These are phyloP conservation scores for Aphelenchoides bicaudatus DNA, from an alignment of 2,888 invertebrate genomes.

Conservation along the genomic window DNA sequence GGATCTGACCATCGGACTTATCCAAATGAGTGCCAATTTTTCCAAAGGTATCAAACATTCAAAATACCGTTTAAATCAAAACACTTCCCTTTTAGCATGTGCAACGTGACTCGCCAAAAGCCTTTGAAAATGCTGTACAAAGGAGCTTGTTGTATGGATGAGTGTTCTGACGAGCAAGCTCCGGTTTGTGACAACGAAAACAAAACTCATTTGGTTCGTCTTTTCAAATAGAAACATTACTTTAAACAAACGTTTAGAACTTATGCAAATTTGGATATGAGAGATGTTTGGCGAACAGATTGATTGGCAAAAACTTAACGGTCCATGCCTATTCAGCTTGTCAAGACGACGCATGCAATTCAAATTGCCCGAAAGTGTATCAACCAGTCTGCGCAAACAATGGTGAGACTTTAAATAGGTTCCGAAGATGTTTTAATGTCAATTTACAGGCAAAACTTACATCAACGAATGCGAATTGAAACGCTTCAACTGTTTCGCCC, in stretches of 20 bases:
- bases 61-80: no score
- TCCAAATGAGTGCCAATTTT: constrained; percentile 45
- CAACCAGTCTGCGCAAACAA: constrained; percentile 47
- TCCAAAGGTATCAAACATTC: no score
- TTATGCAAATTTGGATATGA: constrained; percentile 49
- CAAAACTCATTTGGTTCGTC: constrained; percentile 30
- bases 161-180: constrained; percentile 25
- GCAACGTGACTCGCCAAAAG: not conserved
- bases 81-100: not conserved
- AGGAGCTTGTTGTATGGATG: constrained; percentile 28
- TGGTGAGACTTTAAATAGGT: constrained; percentile 26
- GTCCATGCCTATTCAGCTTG: constrained; percentile 45
- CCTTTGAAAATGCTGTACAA: not conserved
- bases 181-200: constrained; percentile 43
- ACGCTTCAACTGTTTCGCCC: constrained; percentile 37
- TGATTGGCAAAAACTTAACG: constrained; percentile 36
- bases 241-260: constrained; percentile 39
- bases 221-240: no score
- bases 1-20: constrained; percentile 49
- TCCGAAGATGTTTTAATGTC: not conserved
- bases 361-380: constrained; percentile 42
- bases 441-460: constrained; percentile 39
- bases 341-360: constrained; percentile 34
- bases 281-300: constrained; percentile 45
- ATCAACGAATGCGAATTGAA: constrained; percentile 48